These are phyloP conservation scores for Scolopax rusticola DNA, from an alignment of 2,797 vertebrate genomes.

Conservation along the genomic window DNA sequence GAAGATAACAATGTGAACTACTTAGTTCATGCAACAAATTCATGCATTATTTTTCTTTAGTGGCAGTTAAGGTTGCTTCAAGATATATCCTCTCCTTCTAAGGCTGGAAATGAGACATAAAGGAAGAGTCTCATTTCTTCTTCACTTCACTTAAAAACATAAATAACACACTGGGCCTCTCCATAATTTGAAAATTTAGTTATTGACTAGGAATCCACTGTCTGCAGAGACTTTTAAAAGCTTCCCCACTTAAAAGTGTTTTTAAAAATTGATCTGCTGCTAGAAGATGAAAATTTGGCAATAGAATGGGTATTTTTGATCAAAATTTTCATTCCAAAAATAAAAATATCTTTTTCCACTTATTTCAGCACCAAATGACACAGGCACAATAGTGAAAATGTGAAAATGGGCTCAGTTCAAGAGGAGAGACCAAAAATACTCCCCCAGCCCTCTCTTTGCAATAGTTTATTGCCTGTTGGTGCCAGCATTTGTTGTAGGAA, in stretches of 20 bases:
- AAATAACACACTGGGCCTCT: neutral
- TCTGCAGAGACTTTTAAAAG: neutral
- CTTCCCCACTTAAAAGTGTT: neutral
- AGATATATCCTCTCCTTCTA: neutral
- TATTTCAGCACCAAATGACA: neutral
- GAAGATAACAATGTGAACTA: neutral
- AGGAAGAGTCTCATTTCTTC: neutral
- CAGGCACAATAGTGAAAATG: neutral
- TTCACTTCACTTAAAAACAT: neutral
- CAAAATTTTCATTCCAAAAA: neutral
- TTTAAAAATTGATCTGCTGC: neutral
- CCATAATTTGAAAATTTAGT: neutral
- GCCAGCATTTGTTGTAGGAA: neutral
- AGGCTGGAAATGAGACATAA: neutral
- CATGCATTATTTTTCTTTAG: neutral
- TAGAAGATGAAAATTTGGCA: neutral
- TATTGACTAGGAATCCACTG: neutral
- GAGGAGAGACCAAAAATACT: neutral
- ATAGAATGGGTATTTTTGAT: neutral
- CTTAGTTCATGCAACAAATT: neutral
- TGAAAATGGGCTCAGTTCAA: neutral
- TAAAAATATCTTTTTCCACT: neutral
- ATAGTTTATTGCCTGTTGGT: neutral
- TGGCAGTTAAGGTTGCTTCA: neutral
- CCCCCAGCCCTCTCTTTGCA: neutral